Evolutionary conservation across 1,140 invertebrate genomes (phyloP), one percentile per base, ranked within the genome.

Genomic region (Aphaenogaster floridana): DNA sequence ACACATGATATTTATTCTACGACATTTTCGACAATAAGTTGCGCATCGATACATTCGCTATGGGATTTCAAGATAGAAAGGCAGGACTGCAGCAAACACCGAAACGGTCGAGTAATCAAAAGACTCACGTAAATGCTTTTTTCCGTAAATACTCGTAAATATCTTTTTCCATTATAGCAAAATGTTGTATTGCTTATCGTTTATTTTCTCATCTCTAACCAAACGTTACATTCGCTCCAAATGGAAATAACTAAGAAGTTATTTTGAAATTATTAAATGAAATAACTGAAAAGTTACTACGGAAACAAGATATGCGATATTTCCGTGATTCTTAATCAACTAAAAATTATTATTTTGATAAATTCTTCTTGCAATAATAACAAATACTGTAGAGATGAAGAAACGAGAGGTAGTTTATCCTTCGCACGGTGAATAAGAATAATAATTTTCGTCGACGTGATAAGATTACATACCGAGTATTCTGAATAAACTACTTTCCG

Each of bases 11-110:
- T 87, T 89, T 83, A 76, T 89, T 63, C 54, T 39, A 54, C 6
- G 45, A 61, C 85, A 72, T 74, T 64, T 45, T 88, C 66, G 52
- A 91, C 83, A 89, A 89, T 86, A 80, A 50, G 17, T 50, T 48
- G 63, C 69, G 48, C 54, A 71, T 76, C 85, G 36, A 68, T 52
- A 52, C 54, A 45, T 69, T 54, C n/a, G 52, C 28, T 36, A 59
- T 1, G 17, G 4, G 15, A 77, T 79, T 39, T 69, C 50, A 36
- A 42, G 36, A 34, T 39, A 9, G 48, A 81, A 50, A 36, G 13
- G 4, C 36, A n/a, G 45, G 17, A 11, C 11, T 7, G 36, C 9
- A 42, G 42, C 17, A 39, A 69, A 74, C 21, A 13, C 0, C 4
- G 52, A 39, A 74, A 83, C 68, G 68, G n/a, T 59, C 34, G 28